Conservation (phyloP, 2,888 invertebrate species). For the Tinea semifulvella region DNA sequence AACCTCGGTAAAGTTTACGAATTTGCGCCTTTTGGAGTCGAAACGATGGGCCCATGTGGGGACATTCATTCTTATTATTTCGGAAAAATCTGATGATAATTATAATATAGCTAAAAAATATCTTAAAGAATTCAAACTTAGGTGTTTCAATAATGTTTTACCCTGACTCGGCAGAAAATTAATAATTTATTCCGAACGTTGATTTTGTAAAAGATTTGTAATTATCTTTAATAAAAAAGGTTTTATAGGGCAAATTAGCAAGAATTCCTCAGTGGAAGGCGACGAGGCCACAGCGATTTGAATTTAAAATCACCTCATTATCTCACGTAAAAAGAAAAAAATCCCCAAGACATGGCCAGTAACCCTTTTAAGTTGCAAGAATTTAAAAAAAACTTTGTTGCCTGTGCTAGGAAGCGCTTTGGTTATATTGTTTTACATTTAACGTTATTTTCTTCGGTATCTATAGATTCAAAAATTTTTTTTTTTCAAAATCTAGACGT, state of each 20-base stretch:
- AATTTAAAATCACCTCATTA: conserved; percentile 15
- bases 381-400: not conserved
- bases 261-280: not conserved
- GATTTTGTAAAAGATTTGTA: not conserved
- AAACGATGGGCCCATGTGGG: not conserved
- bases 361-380: not conserved
- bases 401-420: too few relatives aligned
- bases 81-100: too few relatives aligned
- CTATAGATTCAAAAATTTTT: too few relatives aligned
- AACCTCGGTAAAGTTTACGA: too few relatives aligned
- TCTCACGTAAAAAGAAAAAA: conserved; percentile 8
- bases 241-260: not conserved
- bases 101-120: too few relatives aligned
- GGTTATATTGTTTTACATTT: too few relatives aligned
- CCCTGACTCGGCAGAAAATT: too few relatives aligned
- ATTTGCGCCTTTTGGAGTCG: too few relatives aligned
- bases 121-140: too few relatives aligned
- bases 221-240: not conserved
- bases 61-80: not conserved
- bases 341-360: conserved; percentile 5
- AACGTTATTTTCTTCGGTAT: too few relatives aligned
- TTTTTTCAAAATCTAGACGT: too few relatives aligned
- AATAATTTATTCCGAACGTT: not conserved
- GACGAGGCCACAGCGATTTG: conserved; percentile 5
- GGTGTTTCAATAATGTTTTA: too few relatives aligned